Percentiles rank a stretch among this genome's conserved stretches.
phyloP scores from a whole-genome alignment of 2,113 vertebrate species.

The Phaethon lepturus region DNA sequence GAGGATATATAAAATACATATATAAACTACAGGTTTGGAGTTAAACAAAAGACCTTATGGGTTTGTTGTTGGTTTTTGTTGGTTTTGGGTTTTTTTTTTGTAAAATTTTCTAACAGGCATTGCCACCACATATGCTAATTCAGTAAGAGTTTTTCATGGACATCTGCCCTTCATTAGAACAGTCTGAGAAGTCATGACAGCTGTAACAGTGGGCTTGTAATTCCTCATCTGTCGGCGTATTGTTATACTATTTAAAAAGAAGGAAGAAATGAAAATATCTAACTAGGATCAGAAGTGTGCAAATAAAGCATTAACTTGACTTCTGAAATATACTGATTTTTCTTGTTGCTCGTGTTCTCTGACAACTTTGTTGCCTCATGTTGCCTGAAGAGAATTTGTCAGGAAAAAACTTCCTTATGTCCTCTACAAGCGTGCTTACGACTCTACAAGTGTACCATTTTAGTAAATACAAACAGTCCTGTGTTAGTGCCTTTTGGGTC shows the following conservation, averaged over 20 bases:
- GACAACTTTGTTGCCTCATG: not conserved
- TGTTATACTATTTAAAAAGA: constrained; percentile 27
- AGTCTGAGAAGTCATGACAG: constrained; percentile 41
- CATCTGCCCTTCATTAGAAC: constrained; percentile 47
- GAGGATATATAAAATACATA: not conserved
- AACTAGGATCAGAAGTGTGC: constrained; percentile 1
- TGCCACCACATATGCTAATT: constrained; percentile 9
- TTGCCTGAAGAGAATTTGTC: constrained; percentile 4
- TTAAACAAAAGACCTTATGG: not conserved
- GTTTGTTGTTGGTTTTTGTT: not conserved
- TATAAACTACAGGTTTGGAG: not conserved
- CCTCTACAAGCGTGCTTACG: not conserved
- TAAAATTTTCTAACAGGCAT: not conserved
- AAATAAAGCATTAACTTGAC: not conserved
- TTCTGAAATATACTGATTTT: constrained; percentile 29
- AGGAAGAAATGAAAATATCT: constrained; percentile 25
- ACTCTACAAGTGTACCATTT: rapidly evolving
- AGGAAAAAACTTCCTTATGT: not conserved
- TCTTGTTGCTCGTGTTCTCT: constrained; percentile 33
- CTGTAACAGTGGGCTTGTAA: constrained; percentile 55
- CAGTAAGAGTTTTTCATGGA: not conserved
- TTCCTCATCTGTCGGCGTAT: constrained; percentile 16
- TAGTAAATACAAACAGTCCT: constrained; percentile 29
- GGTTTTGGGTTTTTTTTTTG: not conserved
- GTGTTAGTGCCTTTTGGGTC: not conserved